Conservation (phyloP, 2,888 invertebrate species). For the Eugnorisma glareosa region DNA sequence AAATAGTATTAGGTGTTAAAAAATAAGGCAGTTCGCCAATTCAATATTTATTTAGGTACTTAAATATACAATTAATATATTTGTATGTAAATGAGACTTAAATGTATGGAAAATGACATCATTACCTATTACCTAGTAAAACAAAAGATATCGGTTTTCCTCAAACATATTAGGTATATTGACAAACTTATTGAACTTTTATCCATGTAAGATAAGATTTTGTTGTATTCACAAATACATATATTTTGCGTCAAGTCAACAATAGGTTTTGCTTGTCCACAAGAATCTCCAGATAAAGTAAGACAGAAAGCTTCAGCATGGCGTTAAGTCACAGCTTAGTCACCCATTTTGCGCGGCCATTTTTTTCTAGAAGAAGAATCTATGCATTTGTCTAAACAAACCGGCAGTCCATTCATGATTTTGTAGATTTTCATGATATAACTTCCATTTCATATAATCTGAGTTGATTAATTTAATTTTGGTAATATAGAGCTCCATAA, state of each 20-base stretch:
- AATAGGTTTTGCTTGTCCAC: background rate
- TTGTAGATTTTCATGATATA: too few relatives aligned
- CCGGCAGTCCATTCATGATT: background rate
- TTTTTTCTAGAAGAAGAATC: background rate
- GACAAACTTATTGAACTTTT: background rate
- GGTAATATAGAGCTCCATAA: too few relatives aligned
- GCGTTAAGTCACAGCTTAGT: too few relatives aligned
- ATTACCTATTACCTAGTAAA: background rate
- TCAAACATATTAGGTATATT: background rate
- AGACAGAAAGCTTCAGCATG: background rate
- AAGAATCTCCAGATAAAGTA: background rate
- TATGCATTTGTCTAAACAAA: background rate
- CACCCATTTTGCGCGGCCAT: too few relatives aligned
- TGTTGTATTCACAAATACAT: background rate
- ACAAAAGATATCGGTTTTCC: constrained; percentile 16
- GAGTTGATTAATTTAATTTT: background rate
- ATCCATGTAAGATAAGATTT: background rate
- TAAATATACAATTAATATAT: background rate
- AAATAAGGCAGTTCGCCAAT: background rate
- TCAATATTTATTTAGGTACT: constrained; percentile 21
- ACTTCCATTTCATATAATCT: background rate
- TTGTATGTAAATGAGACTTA: constrained; percentile 12
- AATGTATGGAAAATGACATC: constrained; percentile 39
- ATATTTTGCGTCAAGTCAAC: background rate
- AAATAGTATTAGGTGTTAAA: background rate